Conservation (phyloP, 2,888 invertebrate species). For the Dromius quadrimaculatus region DNA sequence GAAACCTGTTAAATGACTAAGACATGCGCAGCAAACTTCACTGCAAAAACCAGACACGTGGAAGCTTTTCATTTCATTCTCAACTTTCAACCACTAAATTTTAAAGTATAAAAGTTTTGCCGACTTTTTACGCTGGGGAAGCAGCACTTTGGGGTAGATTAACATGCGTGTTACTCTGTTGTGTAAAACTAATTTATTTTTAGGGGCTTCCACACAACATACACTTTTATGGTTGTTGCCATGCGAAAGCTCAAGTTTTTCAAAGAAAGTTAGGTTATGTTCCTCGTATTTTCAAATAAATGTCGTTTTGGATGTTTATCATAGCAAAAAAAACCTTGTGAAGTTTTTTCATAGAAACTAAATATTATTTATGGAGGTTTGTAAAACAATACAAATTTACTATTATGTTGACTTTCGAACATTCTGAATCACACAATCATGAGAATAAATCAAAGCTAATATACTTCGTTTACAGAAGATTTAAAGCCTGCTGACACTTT, state of each 20-base stretch:
- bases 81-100: constrained; percentile 27
- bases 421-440: constrained; percentile 12
- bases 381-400: too few species aligned
- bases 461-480: constrained; percentile 19
- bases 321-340: too few species aligned
- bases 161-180: constrained; percentile 28
- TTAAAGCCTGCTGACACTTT: constrained; percentile 18
- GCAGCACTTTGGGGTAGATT: constrained; percentile 16
- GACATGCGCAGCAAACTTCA: constrained; percentile 14
- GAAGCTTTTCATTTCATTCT: constrained; percentile 16
- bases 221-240: constrained; percentile 12
- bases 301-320: too few species aligned
- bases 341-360: too few species aligned
- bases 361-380: too few species aligned
- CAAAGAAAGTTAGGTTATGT: background rate
- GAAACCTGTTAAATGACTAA: constrained; percentile 3
- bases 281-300: constrained; percentile 22
- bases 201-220: constrained; percentile 11
- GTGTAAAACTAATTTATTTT: constrained; percentile 25
- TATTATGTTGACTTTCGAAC: too few species aligned
- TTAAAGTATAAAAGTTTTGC: constrained; percentile 24
- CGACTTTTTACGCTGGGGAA: constrained; percentile 8
- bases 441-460: constrained; percentile 23
- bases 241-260: constrained; percentile 2
- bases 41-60: constrained; percentile 19